Evolutionary conservation across 2,888 invertebrate genomes (phyloP), one percentile per base, ranked within the genome.

Genomic region (Dichetophora obliterata): DNA sequence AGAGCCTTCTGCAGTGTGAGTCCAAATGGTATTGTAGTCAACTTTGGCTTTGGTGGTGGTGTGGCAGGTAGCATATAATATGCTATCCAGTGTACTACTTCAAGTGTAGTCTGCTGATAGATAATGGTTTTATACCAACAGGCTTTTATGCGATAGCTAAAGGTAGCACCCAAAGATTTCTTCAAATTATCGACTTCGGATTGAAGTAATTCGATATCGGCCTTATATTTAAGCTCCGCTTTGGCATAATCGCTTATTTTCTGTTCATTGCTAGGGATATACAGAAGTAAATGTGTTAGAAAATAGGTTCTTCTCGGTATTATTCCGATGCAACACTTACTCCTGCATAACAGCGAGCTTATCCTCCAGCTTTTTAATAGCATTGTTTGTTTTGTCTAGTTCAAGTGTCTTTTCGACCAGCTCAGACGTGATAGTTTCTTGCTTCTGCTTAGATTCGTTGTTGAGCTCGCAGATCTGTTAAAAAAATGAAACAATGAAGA

Each of bases 41-140:
- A 74, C 31, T 82, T 82, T 4, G 86, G 83, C 31, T 82, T 82
- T 4, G 86, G 83, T 1, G 86, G 84, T 8, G 85, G 83, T 3
- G 85, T 82, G n/a, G 84, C 86, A 0, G 88, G 88, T 4, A 88
- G 78, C 74, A 86, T 80, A 63, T 82, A 86, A 75, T 82, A 85
- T 19, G 84, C 84, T 6, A 87, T 79, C 77, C 85, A 84, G 80
- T 88, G 88, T 22, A 88, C 73, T 70, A 87, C 79, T 3, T 84
- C 80, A 37, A 84, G 82, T 1, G 86, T 85, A 61, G 83, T 80
- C 14, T 78, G 79, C 43, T 86, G 85, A 27, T 84, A 85, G 0
- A 77, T 22, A n/a, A 85, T 59, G 16, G 83, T 80, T 50, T 84
- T 82, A 14, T 80, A 77, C 77, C 85, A 85, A 65, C 81, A 85